Percentiles rank a stretch among this genome's conserved stretches.
Evolutionary conservation across 2,888 invertebrate genomes (phyloP).

Genomic region (Watsonalla cultraria): DNA sequence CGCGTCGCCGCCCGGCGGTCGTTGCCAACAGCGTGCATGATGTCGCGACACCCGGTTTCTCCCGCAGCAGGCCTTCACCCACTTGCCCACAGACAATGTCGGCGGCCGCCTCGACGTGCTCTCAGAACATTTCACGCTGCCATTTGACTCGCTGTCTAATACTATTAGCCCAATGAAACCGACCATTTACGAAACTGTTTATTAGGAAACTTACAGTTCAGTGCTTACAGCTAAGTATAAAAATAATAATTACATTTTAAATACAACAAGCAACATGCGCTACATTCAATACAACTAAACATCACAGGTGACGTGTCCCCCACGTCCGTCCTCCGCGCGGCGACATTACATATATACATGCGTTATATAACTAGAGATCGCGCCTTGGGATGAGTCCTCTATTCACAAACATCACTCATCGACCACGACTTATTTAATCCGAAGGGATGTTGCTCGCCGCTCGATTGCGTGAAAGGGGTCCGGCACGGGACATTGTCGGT

Average conservation of each 20-base stretch:
- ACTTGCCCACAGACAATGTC: constrained; percentile 38
- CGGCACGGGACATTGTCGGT: constrained; percentile 8
- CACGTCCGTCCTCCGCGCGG: no score
- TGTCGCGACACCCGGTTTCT: constrained; percentile 22
- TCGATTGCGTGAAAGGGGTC: background rate
- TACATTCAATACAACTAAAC: constrained; percentile 37
- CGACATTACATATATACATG: background rate
- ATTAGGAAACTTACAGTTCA: constrained; percentile 67
- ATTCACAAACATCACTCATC: background rate
- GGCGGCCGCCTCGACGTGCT: constrained; percentile 38
- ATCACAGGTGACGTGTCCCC: constrained; percentile 37
- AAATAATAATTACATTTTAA: constrained; percentile 49
- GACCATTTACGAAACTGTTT: constrained; percentile 65
- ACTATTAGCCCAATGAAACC: constrained; percentile 51
- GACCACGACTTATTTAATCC: no score
- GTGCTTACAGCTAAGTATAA: constrained; percentile 63
- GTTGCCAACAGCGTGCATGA: constrained; percentile 9
- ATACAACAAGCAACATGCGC: constrained; percentile 24
- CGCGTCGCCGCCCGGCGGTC: background rate
- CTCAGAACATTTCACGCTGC: constrained; percentile 52
- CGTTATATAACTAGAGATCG: background rate
- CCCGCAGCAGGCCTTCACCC: constrained; percentile 61
- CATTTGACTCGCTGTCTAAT: constrained; percentile 39
- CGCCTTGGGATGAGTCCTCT: background rate
- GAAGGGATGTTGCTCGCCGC: background rate